Evolutionary conservation across 2,113 vertebrate genomes (phyloP).

Genomic region (Peucedramus taeniatus): DNA sequence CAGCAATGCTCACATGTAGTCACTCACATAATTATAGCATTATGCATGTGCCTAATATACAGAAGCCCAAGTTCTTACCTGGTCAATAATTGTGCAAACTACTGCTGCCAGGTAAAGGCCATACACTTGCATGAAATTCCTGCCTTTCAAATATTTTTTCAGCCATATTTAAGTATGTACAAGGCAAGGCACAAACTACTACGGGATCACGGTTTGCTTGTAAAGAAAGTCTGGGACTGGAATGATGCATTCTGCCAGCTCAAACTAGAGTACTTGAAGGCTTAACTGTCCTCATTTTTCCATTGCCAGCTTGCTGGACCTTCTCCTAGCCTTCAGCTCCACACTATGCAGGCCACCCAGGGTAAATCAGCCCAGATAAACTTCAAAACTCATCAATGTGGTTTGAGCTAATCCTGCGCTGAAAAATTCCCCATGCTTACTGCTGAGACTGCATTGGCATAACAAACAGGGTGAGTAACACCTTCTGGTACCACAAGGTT

Average conservation of each 20-base stretch:
- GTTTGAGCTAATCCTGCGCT: not conserved
- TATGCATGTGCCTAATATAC: not conserved
- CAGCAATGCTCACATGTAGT: not conserved
- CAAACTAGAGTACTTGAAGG: not conserved
- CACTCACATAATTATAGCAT: not conserved
- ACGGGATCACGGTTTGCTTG: not conserved
- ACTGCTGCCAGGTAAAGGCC: not conserved
- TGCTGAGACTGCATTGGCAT: not conserved
- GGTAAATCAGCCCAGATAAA: not conserved
- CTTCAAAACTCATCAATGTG: fast-evolving
- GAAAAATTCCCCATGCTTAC: not conserved
- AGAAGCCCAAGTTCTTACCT: not conserved
- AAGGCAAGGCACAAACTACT: not conserved
- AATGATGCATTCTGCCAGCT: not conserved
- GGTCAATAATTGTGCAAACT: not conserved
- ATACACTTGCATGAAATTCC: not conserved
- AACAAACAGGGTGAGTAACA: not conserved
- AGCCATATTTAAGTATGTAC: not conserved
- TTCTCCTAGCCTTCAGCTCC: not conserved
- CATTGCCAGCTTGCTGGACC: not conserved
- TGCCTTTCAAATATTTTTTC: not conserved
- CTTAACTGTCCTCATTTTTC: not conserved
- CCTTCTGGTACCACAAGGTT: not conserved
- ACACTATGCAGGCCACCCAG: fast-evolving
- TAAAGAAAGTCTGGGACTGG: not conserved